A percentile compares a stretch with the other conserved stretches of the same genome.
These are phyloP conservation scores for Heliocidaris tuberculata DNA, from an alignment of 35 echinoderm and acorn worm species.

Conservation along the genomic window DNA sequence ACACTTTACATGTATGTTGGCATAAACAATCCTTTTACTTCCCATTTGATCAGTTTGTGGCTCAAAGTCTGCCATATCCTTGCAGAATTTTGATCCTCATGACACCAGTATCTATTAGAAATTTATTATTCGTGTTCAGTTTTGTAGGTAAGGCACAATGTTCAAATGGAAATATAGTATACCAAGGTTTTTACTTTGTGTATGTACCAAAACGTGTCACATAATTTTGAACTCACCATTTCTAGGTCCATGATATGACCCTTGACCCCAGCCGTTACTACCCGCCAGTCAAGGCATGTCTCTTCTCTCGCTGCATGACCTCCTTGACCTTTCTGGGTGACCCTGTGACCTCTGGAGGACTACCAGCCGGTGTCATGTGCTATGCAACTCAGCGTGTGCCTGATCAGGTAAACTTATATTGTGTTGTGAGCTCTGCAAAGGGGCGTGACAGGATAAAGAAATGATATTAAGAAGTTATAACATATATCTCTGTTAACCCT, in stretches of 20 bases:
- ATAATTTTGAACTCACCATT: not conserved
- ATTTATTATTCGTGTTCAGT: too few relatives aligned
- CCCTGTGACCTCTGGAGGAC: slow-evolving; percentile 47
- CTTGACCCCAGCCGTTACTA: slow-evolving; percentile 68
- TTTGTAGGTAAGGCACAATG: too few relatives aligned
- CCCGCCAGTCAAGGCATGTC: slow-evolving; percentile 68
- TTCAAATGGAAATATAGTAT: too few relatives aligned
- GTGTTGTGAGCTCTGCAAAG: not conserved
- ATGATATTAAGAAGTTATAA: too few relatives aligned
- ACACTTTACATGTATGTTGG: too few relatives aligned
- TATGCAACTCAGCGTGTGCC: slow-evolving; percentile 77
- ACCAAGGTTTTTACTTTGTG: too few relatives aligned
- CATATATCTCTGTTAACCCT: too few relatives aligned
- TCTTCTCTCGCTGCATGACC: slow-evolving; percentile 68
- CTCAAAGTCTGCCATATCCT: too few relatives aligned
- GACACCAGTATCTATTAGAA: too few relatives aligned
- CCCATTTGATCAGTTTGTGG: too few relatives aligned
- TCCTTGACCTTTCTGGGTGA: slow-evolving; percentile 70
- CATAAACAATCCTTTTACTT: too few relatives aligned
- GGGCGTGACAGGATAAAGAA: not conserved
- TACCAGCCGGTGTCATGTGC: slow-evolving; percentile 68
- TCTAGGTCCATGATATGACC: slow-evolving; percentile 67
- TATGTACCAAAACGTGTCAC: not conserved
- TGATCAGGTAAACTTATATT: slow-evolving; percentile 49
- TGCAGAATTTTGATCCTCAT: too few relatives aligned